Evolutionary conservation across 1,140 invertebrate genomes (phyloP), one percentile per base, ranked within the genome.

Genomic region (Babylonia areolata): DNA sequence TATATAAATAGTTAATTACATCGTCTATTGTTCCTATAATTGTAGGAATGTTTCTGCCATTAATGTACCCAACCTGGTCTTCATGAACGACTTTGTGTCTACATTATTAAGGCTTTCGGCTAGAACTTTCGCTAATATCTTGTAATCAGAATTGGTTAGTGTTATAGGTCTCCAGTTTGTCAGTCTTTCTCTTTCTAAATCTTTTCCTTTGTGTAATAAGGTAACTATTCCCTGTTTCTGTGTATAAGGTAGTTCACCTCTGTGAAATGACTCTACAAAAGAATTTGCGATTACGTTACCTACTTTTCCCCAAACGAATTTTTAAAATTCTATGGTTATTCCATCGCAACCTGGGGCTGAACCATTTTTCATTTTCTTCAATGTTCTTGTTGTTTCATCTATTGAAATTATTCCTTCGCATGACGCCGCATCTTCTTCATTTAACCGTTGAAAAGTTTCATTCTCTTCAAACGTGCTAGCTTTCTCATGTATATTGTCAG

Each of bases 341-440:
- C 40, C 46, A 81, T 58, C 33, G 73, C 81, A 64, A 78, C 64
- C 23, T 54, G 40, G 54, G 69, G 85, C 58, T 86, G n/a, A 39
- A 20, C 37, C 31, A 71, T 39, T 64, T 31, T 80, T 80, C 23
- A 33, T 35, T 2, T 82, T 51, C 64, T 82, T 51, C 39, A 83
- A 35, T 33, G 75, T 33, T 39, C 58, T 33, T 83, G 81, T 64
- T 2, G 73, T 28, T 58, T 83, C 82, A 31, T 71, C 23, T n/a
- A 1, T 17, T 17, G 69, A 20, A 9, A 71, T 71, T 33, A 71
- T 31, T 12, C 69, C 69, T 33, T 71, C 69, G 23, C 69, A 71
- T 31, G 11, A 17, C 12, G 28, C 23, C 11, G 28, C 33, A 28
- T 71, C 69, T 33, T 71, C 69, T 1, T 71, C 2, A 31, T 9